These are phyloP conservation scores for Morpho deidamia DNA, from an alignment of 2,888 invertebrate species.

Conservation along the genomic window DNA sequence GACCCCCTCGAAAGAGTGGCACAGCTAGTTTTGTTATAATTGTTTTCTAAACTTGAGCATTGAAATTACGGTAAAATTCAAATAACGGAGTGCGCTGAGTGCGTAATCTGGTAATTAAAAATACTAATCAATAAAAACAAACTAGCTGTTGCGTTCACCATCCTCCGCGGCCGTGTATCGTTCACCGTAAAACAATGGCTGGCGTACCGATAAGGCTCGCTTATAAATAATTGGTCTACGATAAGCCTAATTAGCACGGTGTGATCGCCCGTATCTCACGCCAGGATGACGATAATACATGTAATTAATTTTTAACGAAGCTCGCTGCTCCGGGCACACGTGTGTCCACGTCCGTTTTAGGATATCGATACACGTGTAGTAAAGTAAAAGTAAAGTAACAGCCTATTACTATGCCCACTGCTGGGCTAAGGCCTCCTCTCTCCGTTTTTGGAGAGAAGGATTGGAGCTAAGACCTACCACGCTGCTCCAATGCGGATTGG, in stretches of 20 bases:
- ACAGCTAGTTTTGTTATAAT: too few relatives aligned
- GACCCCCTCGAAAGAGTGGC: too few relatives aligned
- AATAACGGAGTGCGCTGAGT: not conserved
- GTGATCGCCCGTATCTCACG: conserved; percentile 58
- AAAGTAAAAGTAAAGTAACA: too few relatives aligned
- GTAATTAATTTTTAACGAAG: conserved; percentile 37
- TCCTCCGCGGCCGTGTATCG: conserved; percentile 34
- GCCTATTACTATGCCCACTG: too few relatives aligned
- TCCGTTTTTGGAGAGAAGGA: too few relatives aligned
- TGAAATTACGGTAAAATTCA: not conserved
- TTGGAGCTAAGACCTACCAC: too few relatives aligned
- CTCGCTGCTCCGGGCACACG: conserved; percentile 28
- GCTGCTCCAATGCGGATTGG: too few relatives aligned
- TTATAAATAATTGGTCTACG: conserved; percentile 73
- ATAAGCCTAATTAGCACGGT: conserved; percentile 70
- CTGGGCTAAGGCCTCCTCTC: too few relatives aligned
- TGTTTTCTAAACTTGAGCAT: too few relatives aligned
- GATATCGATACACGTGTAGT: not conserved
- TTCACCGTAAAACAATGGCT: conserved; percentile 50
- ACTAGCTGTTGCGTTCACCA: conserved; percentile 11
- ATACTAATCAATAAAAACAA: conserved; percentile 1
- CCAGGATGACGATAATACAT: conserved; percentile 43
- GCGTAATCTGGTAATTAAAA: not conserved
- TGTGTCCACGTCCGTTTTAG: conserved; percentile 15
- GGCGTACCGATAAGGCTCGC: conserved; percentile 54